Percentiles rank a stretch among this genome's conserved stretches.
These are phyloP conservation scores for Lutjanus erythropterus DNA, from an alignment of 2,113 vertebrate species.

Conservation along the genomic window DNA sequence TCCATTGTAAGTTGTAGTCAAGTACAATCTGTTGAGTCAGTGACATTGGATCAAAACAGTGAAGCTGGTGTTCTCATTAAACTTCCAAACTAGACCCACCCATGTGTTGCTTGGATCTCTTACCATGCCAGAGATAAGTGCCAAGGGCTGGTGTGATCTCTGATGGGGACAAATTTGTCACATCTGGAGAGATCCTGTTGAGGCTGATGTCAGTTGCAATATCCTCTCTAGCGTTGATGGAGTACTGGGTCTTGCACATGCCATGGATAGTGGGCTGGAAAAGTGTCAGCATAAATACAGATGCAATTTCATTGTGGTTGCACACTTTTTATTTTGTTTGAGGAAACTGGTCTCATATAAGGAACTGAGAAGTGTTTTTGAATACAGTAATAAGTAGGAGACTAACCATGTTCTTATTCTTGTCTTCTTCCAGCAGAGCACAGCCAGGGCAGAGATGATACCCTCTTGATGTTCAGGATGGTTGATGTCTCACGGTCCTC, in stretches of 20 bases:
- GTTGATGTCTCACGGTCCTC: constrained; percentile 88
- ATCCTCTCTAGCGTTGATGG: constrained; percentile 83
- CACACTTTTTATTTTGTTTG: neutral
- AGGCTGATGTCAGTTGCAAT: constrained; percentile 88
- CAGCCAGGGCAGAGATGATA: constrained; percentile 92
- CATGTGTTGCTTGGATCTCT: constrained; percentile 35
- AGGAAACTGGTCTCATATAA: neutral
- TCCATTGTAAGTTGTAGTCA: too few relatives aligned
- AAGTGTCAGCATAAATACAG: neutral
- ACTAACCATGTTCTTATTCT: constrained; percentile 83
- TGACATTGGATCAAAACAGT: too few relatives aligned
- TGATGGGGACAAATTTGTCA: constrained; percentile 87
- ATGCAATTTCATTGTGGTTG: neutral
- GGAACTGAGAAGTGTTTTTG: neutral
- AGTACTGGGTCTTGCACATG: constrained; percentile 88
- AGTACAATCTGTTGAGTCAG: too few relatives aligned
- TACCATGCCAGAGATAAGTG: constrained; percentile 92
- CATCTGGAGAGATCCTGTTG: constrained; percentile 89
- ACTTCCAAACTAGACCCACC: neutral
- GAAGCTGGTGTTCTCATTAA: neutral
- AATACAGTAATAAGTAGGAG: neutral
- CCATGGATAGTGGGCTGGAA: constrained; percentile 92
- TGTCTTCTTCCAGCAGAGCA: constrained; percentile 85
- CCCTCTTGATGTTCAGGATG: constrained; percentile 96
- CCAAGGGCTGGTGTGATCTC: constrained; percentile 90